Conservation (phyloP, 2,888 invertebrate genomes). For the Tiliacea citrago region DNA sequence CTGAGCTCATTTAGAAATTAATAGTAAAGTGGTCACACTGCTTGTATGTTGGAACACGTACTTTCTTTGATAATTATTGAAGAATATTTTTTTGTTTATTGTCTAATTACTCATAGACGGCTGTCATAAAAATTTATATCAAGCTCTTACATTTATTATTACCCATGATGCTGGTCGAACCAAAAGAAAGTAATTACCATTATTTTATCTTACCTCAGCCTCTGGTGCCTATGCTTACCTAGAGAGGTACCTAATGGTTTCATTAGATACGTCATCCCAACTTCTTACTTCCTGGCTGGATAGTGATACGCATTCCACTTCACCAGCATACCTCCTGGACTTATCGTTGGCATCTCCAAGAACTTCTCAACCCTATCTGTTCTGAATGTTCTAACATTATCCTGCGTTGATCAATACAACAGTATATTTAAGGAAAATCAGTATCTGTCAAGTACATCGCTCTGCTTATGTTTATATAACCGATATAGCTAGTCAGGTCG, state of each 20-base stretch:
- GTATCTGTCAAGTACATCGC: slow-evolving; percentile 9
- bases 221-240: not conserved
- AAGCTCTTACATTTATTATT: not conserved
- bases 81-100: slow-evolving; percentile 15
- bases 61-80: slow-evolving; percentile 1
- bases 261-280: not conserved
- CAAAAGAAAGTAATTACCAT: not conserved
- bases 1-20: slow-evolving; percentile 29
- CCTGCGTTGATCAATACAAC: not conserved
- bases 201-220: not conserved
- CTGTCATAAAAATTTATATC: slow-evolving; percentile 2
- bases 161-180: not conserved
- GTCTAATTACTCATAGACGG: not conserved
- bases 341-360: not conserved
- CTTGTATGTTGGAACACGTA: slow-evolving; percentile 6
- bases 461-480: slow-evolving; percentile 13
- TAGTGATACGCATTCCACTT: not conserved
- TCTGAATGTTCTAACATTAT: not conserved
- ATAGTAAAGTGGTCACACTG: slow-evolving; percentile 7
- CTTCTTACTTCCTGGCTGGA: not conserved
- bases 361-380: not conserved
- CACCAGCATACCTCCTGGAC: not conserved
- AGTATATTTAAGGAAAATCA: slow-evolving; percentile 14
- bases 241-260: too few relatives aligned
- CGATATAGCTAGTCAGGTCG: slow-evolving; percentile 30